Evolutionary conservation across 2,888 invertebrate species (phyloP).

Genomic region (Orthosia incerta): DNA sequence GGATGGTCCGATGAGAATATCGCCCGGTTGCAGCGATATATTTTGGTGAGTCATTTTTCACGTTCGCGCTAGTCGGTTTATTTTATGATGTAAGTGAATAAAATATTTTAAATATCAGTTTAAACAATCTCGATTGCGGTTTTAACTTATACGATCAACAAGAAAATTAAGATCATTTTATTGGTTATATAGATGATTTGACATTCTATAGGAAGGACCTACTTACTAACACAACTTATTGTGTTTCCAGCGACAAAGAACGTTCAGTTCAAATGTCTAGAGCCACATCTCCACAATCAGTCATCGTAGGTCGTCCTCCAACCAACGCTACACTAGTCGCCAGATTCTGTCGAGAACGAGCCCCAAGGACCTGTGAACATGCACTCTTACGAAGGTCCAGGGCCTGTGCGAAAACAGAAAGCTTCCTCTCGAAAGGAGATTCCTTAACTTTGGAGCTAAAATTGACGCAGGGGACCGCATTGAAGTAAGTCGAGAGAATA

Average conservation of each 20-base stretch:
- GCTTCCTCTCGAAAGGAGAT: conserved; percentile 95
- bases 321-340: conserved; percentile 95
- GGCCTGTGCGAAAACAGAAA: conserved; percentile 95
- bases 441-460: conserved; percentile 95
- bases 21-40: conserved; percentile 95
- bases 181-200: not conserved
- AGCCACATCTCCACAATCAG: conserved; percentile 87
- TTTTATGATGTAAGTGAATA: conserved; percentile 46
- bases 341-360: conserved; percentile 95
- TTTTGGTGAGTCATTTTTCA: conserved; percentile 92
- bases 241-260: conserved; percentile 85
- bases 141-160: not conserved
- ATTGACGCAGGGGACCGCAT: conserved; percentile 95
- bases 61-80: not conserved
- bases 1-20: conserved; percentile 95
- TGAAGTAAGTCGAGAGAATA: conserved; percentile 91
- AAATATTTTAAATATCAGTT: conserved; percentile 18
- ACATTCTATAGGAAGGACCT: not conserved
- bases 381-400: conserved; percentile 93
- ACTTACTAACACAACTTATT: not conserved
- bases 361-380: conserved; percentile 96
- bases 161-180: not conserved
- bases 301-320: conserved; percentile 90
- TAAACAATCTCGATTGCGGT: not conserved
- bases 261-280: conserved; percentile 88